phyloP scores from a whole-genome alignment of 2,888 invertebrate genomes.

The Ochropleura plecta region DNA sequence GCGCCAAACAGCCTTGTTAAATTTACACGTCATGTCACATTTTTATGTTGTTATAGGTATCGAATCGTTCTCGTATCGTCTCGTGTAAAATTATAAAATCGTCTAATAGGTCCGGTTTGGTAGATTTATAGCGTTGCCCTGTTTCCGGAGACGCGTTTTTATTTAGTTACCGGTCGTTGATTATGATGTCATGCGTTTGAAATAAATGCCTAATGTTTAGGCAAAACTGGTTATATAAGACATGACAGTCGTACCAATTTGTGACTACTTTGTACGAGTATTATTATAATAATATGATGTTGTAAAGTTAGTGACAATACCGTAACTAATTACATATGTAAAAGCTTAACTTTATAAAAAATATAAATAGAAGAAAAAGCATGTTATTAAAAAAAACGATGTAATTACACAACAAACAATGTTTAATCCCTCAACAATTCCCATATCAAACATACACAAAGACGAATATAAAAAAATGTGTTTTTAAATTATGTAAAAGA shows the following conservation, averaged over 20 bases:
- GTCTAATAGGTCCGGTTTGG: constrained; percentile 50
- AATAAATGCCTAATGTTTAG: constrained; percentile 42
- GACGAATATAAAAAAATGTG: constrained; percentile 45
- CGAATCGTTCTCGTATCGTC: constrained; percentile 36
- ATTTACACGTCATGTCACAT: background rate
- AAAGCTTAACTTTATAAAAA: background rate
- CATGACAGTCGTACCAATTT: constrained; percentile 36
- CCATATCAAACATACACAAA: constrained; percentile 53
- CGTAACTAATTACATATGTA: constrained; percentile 1
- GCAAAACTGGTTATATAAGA: constrained; percentile 25
- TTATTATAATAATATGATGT: background rate
- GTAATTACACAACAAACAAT: constrained; percentile 40
- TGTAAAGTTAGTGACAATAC: background rate
- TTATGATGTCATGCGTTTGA: constrained; percentile 57
- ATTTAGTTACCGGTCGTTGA: constrained; percentile 53
- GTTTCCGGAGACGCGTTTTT: constrained; percentile 62
- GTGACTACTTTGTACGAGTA: background rate
- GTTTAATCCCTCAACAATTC: constrained; percentile 46
- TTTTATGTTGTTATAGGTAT: background rate
- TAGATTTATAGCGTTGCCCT: constrained; percentile 47
- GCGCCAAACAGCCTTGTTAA: background rate
- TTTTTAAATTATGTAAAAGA: constrained; percentile 60
- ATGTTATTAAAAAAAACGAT: constrained; percentile 27
- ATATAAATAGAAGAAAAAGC: constrained; percentile 16
- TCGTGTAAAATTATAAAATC: constrained; percentile 23